Conservation (phyloP, 2,113 vertebrate genomes). For the Triplophysa rosa region DNA sequence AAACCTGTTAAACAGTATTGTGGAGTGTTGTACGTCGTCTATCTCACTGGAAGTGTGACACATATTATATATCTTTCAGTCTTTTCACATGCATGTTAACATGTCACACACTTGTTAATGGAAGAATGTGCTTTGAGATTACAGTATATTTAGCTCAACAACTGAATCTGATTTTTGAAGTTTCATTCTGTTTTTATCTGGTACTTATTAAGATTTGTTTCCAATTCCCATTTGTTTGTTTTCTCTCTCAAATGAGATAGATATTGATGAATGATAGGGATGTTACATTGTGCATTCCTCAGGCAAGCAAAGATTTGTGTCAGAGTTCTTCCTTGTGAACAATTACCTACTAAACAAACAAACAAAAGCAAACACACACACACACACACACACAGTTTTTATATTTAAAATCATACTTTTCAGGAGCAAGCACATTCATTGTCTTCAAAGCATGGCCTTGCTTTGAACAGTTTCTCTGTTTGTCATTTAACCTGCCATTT, state of each 20-base stretch:
- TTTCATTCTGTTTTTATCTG: no score
- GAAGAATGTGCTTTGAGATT: background rate
- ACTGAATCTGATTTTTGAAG: background rate
- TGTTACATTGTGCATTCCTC: slow-evolving; percentile 16
- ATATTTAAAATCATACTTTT: background rate
- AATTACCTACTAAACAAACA: slow-evolving; percentile 15
- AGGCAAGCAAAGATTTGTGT: slow-evolving; percentile 18
- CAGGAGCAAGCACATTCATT: background rate
- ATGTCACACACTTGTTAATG: background rate
- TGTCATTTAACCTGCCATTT: slow-evolving; percentile 10
- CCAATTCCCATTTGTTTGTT: slow-evolving; percentile 10
- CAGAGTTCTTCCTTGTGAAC: slow-evolving; percentile 7
- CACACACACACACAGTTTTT: background rate
- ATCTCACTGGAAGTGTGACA: no score
- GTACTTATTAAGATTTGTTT: background rate
- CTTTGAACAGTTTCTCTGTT: background rate
- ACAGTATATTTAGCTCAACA: background rate
- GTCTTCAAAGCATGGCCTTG: background rate
- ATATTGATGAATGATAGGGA: background rate
- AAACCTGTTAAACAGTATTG: no score
- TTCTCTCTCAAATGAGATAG: slow-evolving; percentile 22
- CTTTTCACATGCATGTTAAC: background rate
- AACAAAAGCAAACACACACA: background rate
- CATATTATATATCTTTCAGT: no score
- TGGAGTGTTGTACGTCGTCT: no score